Conservation (phyloP, 1,140 invertebrate genomes). For the Episyrphus balteatus region DNA sequence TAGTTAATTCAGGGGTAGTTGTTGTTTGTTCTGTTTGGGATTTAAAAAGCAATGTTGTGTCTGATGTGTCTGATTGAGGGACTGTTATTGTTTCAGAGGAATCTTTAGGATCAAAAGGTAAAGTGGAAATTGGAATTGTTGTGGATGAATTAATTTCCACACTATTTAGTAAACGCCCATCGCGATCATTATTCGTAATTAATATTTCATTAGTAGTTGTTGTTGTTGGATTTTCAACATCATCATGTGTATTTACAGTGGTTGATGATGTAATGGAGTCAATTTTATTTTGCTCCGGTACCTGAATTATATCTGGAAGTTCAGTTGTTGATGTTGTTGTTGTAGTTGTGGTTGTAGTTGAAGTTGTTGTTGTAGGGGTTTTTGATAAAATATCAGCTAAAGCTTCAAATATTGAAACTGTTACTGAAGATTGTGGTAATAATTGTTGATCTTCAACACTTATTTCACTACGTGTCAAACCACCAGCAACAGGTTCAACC, state of each 20-base stretch:
- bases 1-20: neutral
- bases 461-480: constrained; percentile 16
- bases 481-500: constrained; percentile 2
- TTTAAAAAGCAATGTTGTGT: neutral
- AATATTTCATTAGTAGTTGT: neutral
- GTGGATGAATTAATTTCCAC: neutral
- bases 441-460: constrained; percentile 24
- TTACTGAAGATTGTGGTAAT: constrained; percentile 38
- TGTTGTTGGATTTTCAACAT: neutral
- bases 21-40: neutral
- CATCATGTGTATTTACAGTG: neutral
- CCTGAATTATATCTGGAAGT: neutral
- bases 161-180: neutral
- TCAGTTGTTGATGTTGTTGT: constrained; percentile 1
- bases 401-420: constrained; percentile 44
- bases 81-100: neutral
- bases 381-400: constrained; percentile 40
- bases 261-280: neutral
- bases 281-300: neutral
- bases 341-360: constrained; percentile 4
- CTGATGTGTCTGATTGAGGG: neutral
- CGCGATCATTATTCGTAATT: neutral
- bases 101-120: neutral
- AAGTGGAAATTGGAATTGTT: neutral
- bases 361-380: constrained; percentile 2